Base-by-base conservation (phyloP, 2,797 vertebrate genomes). In the Sebastes vulpes region DNA sequence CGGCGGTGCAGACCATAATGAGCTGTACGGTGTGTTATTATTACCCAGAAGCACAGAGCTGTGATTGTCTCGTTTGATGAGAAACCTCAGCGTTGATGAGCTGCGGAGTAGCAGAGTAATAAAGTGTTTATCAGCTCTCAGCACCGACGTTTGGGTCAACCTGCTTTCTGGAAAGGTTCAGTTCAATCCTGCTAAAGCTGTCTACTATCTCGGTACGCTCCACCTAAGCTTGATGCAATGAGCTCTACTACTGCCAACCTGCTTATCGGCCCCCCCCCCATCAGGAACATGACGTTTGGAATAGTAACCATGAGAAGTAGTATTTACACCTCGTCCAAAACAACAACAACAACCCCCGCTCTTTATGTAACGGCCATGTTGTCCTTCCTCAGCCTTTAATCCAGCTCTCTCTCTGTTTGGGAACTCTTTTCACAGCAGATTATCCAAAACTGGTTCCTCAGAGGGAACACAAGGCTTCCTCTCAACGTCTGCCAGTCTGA, bases 201-300 rank as follows among this genome's bases (percentile, higher is more conserved):
- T 68, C 79, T 67, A 50, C 79, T 68, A 66, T 81, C 64, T 84
- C 72, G 16, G 77, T 75, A 73, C 69, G 4, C 69, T 52, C 52
- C 10, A 23, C 54, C 54, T 26, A 25, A 12, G 14, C 54, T 56
- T 65, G 71, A 42, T 59, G 26, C 46, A 31, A 8, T 9, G n/a
- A 61, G 74, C 83, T 84, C 31, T 32, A 74, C 88, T 60, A 67
- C 72, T 48, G 64, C 53, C 77, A 93, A 91, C 80, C 90, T 48
- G 79, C 82, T 92, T 88, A 92, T 75, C 48, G 21, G 87, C 82
- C 32, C 4, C 4, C 4, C n/a, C 23, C 9, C 53, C 66, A 18
- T 9, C 75, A 58, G 71, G 87, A 88, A 85, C 86, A 91, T 77
- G 77, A 79, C 26, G 76, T 88, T 86, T 83, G 69, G 79, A 86